Percentiles rank a stretch among this genome's conserved stretches.
phyloP scores from a whole-genome alignment of 1,140 invertebrate species.

The Cyclargus thomasi region DNA sequence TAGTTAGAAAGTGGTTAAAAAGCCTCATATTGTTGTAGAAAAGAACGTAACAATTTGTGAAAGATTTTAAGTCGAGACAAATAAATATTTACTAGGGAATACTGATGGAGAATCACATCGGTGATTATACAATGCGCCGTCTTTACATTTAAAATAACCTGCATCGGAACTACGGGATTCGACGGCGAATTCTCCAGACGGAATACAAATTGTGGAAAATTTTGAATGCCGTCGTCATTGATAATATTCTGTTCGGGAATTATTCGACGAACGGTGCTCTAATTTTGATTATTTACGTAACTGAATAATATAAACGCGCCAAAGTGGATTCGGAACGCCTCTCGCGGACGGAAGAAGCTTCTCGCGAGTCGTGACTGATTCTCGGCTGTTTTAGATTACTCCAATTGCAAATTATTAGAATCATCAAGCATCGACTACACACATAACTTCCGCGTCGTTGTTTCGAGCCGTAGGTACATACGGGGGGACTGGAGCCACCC shows the following conservation, averaged over 20 bases:
- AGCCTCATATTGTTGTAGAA: conserved; percentile 23
- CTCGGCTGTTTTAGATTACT: neutral
- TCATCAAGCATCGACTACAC: conserved; percentile 25
- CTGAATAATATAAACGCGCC: conserved; percentile 18
- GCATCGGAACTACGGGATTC: conserved; percentile 62
- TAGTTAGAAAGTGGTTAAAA: no score
- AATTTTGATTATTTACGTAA: conserved; percentile 31
- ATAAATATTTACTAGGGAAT: conserved; percentile 69
- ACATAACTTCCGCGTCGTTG: conserved; percentile 49
- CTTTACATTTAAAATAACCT: conserved; percentile 70
- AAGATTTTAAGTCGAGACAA: conserved; percentile 36
- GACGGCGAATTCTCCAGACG: conserved; percentile 64
- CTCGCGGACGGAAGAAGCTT: neutral
- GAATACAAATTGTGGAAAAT: conserved; percentile 71
- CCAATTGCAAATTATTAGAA: conserved; percentile 17
- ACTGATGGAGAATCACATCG: conserved; percentile 66
- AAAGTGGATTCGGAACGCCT: neutral
- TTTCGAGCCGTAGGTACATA: conserved; percentile 49
- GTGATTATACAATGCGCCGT: conserved; percentile 68
- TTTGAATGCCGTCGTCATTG: conserved; percentile 57
- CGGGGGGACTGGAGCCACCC: conserved; percentile 42
- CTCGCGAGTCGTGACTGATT: neutral
- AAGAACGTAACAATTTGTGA: conserved; percentile 28
- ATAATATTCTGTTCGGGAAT: conserved; percentile 49
- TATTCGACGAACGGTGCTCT: conserved; percentile 36